phyloP scores from a whole-genome alignment of 2,888 invertebrate genomes.

The Eupithecia abbreviata region DNA sequence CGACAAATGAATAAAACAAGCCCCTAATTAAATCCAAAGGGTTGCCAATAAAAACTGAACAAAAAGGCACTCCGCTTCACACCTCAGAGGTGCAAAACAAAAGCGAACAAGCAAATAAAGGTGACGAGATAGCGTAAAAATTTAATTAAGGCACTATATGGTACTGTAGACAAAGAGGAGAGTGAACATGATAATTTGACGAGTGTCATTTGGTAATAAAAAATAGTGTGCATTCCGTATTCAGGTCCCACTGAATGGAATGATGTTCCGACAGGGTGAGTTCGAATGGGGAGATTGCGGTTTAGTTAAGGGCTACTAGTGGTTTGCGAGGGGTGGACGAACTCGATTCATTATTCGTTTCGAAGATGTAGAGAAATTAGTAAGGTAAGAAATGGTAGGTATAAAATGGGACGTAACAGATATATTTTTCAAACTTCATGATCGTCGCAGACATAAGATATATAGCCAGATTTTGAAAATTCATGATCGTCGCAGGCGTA shows the following conservation, averaged over 20 bases:
- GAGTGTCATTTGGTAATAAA: constrained; percentile 71
- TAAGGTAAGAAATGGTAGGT: not conserved
- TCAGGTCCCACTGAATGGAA: constrained; percentile 64
- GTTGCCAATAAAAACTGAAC: constrained; percentile 57
- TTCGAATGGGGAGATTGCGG: constrained; percentile 58
- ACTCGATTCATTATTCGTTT: constrained; percentile 15
- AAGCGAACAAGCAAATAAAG: constrained; percentile 63
- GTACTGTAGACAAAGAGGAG: constrained; percentile 56
- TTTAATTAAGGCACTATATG: constrained; percentile 78
- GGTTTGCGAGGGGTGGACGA: constrained; percentile 37
- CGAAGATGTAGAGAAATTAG: not conserved
- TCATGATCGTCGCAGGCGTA: not conserved
- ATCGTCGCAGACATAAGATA: not conserved
- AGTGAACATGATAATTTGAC: constrained; percentile 64
- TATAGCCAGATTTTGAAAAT: not conserved
- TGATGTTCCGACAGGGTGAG: constrained; percentile 65
- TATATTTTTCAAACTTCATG: not conserved
- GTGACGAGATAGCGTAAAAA: constrained; percentile 69
- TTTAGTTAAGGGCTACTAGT: constrained; percentile 45
- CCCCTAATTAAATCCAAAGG: constrained; percentile 69
- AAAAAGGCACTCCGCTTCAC: constrained; percentile 71
- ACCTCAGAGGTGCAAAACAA: constrained; percentile 81
- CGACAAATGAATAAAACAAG: constrained; percentile 47
- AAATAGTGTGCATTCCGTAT: constrained; percentile 54
- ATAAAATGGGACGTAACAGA: not conserved